Percentiles rank a stretch among this genome's conserved stretches.
These are phyloP conservation scores for Hozukius guyotensis DNA, from an alignment of 2,797 vertebrate species.

Conservation along the genomic window DNA sequence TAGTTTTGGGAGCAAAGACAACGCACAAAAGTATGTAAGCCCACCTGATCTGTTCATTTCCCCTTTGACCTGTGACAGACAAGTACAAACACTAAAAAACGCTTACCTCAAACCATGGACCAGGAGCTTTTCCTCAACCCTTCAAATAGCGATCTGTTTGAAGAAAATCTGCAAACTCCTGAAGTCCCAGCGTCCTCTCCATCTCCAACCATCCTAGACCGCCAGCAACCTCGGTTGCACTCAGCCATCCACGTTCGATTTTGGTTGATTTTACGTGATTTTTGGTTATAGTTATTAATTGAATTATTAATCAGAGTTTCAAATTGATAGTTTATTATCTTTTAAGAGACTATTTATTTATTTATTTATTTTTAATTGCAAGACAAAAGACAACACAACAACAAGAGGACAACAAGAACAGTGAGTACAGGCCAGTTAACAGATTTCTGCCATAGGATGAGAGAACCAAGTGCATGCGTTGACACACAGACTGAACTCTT, in stretches of 20 bases:
- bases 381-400: too few relatives aligned
- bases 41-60: neutral
- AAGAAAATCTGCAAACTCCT: neutral
- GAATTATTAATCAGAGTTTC: accelerated
- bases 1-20: neutral
- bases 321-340: too few relatives aligned
- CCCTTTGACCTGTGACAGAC: neutral
- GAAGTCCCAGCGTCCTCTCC: neutral
- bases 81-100: accelerated
- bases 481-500: too few relatives aligned
- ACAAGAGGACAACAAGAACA: too few relatives aligned
- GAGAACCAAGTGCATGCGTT: too few relatives aligned
- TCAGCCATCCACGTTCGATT: neutral
- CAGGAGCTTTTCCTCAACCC: too few relatives aligned
- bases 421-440: too few relatives aligned
- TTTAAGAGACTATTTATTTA: too few relatives aligned
- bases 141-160: neutral
- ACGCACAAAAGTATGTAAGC: neutral
- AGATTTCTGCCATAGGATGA: neutral
- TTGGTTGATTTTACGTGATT: too few relatives aligned
- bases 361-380: too few relatives aligned
- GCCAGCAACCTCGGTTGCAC: neutral
- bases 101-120: too few relatives aligned
- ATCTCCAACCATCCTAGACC: neutral
- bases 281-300: too few relatives aligned